Conservation (phyloP, 2,797 vertebrate genomes). For the Gallinago stenura region DNA sequence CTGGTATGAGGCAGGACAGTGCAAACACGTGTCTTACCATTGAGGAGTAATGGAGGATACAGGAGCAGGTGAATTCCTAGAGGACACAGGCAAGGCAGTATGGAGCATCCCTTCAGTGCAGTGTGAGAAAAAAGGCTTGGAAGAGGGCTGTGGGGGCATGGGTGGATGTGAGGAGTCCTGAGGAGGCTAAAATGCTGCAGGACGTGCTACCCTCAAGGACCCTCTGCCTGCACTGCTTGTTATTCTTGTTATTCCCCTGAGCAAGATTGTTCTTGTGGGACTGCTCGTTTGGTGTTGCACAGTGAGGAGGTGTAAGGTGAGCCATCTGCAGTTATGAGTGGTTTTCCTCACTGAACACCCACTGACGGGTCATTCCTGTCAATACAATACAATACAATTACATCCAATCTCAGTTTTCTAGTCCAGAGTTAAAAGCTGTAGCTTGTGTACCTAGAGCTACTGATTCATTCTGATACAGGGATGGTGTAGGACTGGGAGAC, state of each 20-base stretch:
- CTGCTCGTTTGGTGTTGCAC: background rate
- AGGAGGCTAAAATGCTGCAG: background rate
- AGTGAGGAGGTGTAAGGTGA: background rate
- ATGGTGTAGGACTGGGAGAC: background rate
- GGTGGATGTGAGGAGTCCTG: background rate
- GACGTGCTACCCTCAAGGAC: background rate
- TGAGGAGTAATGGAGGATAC: rapidly evolving
- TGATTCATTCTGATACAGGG: background rate
- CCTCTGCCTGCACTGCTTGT: rapidly evolving
- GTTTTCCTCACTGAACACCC: background rate
- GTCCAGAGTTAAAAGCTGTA: background rate
- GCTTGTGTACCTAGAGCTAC: background rate
- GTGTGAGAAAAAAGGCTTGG: background rate
- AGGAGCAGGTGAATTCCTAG: background rate
- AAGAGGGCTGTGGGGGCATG: background rate
- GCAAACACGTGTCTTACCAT: background rate
- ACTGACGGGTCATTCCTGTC: background rate
- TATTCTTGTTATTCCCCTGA: background rate
- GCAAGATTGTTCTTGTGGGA: rapidly evolving
- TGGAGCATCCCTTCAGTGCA: rapidly evolving
- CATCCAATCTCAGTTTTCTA: background rate
- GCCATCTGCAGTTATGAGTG: background rate
- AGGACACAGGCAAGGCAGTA: background rate
- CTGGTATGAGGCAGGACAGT: background rate
- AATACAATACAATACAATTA: background rate